Conservation (phyloP, 2,888 invertebrate species). For the Reticulitermes lucifugus region DNA sequence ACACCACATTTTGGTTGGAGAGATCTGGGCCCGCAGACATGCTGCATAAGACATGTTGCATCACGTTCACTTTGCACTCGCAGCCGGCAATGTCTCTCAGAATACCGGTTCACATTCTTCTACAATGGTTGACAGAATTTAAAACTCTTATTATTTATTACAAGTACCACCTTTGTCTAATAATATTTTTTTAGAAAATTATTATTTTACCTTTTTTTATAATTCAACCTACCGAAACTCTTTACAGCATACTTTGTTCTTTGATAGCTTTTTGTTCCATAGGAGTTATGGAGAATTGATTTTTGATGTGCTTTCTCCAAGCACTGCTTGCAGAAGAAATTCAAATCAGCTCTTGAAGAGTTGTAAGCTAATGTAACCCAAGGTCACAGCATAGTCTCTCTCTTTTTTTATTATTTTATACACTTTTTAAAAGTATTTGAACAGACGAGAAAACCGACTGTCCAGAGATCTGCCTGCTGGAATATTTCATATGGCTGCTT, state of each 20-base stretch:
- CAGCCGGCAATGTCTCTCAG: slow-evolving; percentile 24
- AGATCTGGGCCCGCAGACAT: slow-evolving; percentile 35
- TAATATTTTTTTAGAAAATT: slow-evolving; percentile 25
- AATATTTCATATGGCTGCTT: slow-evolving; percentile 17
- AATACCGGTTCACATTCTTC: slow-evolving; percentile 34
- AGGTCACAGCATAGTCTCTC: slow-evolving; percentile 46
- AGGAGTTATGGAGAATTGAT: slow-evolving; percentile 44
- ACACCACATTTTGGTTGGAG: slow-evolving; percentile 41
- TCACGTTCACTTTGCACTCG: slow-evolving; percentile 38
- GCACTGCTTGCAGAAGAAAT: slow-evolving; percentile 32
- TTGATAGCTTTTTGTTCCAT: slow-evolving; percentile 41
- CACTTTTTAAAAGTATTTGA: slow-evolving; percentile 47
- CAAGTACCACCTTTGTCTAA: slow-evolving; percentile 39
- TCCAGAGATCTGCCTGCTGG: slow-evolving; percentile 47
- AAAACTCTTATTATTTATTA: slow-evolving; percentile 34
- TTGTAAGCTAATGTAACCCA: slow-evolving; percentile 40
- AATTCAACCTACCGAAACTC: slow-evolving; percentile 50
- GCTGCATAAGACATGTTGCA: slow-evolving; percentile 5
- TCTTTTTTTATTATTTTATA: slow-evolving; percentile 45
- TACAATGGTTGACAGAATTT: slow-evolving; percentile 19
- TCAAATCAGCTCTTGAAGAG: slow-evolving; percentile 34
- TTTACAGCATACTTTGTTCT: slow-evolving; percentile 45
- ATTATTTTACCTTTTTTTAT: slow-evolving; percentile 30
- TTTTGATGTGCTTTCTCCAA: slow-evolving; percentile 41
- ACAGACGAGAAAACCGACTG: slow-evolving; percentile 43